phyloP scores from a whole-genome alignment of 2,113 vertebrate species.

The Cyanocitta stelleri region DNA sequence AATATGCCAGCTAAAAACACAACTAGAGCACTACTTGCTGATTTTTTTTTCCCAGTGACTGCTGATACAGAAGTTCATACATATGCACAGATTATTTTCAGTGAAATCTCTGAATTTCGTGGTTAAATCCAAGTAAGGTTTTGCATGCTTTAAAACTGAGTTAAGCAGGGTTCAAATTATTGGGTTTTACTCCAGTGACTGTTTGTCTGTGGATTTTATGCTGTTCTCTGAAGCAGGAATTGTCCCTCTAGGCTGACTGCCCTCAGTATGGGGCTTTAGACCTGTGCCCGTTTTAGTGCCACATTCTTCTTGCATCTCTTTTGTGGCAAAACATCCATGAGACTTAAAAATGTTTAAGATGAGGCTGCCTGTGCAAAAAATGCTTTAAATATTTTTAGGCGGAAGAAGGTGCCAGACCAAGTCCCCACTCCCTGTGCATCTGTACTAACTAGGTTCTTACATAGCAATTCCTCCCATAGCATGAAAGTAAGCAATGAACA shows the following conservation, averaged over 20 bases:
- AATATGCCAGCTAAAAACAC: neutral
- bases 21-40: neutral
- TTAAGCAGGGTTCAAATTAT: neutral
- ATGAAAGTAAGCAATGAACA: neutral
- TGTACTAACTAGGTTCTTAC: neutral
- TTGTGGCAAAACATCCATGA: neutral
- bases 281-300: neutral
- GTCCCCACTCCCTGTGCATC: accelerated
- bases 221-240: neutral
- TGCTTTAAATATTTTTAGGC: neutral
- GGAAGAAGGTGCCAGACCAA: neutral
- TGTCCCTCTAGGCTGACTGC: neutral
- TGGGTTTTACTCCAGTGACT: neutral
- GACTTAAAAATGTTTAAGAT: neutral
- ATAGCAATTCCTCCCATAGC: neutral
- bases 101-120: neutral
- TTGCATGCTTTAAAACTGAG: neutral
- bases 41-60: neutral
- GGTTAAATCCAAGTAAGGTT: neutral
- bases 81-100: neutral
- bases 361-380: neutral
- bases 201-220: neutral
- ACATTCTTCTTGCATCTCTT: neutral
- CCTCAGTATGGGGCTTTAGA: neutral
- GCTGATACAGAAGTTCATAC: neutral